Evolutionary conservation across 2,797 vertebrate genomes (phyloP).

Genomic region (Peromyscus melanophrys): DNA sequence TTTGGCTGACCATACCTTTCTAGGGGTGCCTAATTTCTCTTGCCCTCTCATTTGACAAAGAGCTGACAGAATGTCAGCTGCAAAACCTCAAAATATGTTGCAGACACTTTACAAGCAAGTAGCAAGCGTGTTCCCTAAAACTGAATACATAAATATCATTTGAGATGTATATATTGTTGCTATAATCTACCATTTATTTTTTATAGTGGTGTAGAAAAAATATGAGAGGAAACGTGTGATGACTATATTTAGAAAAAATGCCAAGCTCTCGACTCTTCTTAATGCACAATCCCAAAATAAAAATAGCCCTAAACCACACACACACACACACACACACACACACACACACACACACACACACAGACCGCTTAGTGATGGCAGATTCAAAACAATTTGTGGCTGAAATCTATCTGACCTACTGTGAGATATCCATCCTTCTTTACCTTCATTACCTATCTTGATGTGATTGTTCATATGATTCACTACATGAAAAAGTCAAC

Average conservation of each 20-base stretch:
- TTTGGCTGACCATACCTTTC: constrained; percentile 33
- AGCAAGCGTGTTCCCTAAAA: constrained; percentile 7
- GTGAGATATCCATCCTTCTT: neutral
- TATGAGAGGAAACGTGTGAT: neutral
- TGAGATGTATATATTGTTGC: neutral
- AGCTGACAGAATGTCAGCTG: constrained; percentile 63
- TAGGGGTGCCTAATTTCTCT: constrained; percentile 38
- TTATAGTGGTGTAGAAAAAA: neutral
- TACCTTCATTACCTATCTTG: neutral
- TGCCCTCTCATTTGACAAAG: constrained; percentile 41
- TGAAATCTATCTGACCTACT: neutral
- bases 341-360: neutral
- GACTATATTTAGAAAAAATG: constrained; percentile 15
- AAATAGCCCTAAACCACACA: neutral
- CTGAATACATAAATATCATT: neutral
- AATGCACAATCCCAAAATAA: constrained; percentile 23
- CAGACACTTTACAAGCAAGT: constrained; percentile 58
- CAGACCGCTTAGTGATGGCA: neutral
- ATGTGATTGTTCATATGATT: neutral
- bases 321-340: neutral
- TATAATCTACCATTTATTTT: constrained; percentile 39
- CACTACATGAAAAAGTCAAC: neutral
- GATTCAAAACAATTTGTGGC: neutral
- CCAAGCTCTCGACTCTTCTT: neutral
- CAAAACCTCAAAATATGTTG: constrained; percentile 18